Evolutionary conservation across 2,113 vertebrate species (phyloP).

Genomic region (Porphyrio hochstetteri): DNA sequence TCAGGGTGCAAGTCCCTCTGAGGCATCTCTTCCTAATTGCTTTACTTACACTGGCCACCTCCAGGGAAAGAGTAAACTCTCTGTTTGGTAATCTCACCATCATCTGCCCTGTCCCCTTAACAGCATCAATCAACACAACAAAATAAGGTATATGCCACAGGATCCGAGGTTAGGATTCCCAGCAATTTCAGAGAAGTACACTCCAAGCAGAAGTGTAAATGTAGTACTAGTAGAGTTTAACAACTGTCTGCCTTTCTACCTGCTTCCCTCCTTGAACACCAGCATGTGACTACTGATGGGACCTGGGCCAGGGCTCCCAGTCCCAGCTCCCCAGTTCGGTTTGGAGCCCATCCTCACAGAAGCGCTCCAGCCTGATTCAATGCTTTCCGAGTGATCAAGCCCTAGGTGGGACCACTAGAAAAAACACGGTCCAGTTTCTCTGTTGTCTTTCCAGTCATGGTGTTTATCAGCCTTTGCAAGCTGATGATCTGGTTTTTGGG

Average conservation of each 20-base stretch:
- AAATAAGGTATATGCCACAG: background rate
- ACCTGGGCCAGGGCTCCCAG: background rate
- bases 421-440: background rate
- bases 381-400: too few relatives aligned
- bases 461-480: background rate
- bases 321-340: accelerated
- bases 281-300: background rate
- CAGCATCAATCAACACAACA: background rate
- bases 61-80: background rate
- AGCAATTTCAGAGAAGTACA: background rate
- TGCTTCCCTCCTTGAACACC: background rate
- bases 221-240: background rate
- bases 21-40: background rate
- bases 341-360: background rate
- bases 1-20: background rate
- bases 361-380: background rate
- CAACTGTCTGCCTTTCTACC: background rate
- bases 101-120: background rate
- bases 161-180: background rate
- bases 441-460: background rate
- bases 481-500: background rate
- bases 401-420: background rate
- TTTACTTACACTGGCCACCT: background rate
- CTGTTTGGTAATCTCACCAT: background rate
- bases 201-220: background rate